A percentile compares a stretch with the other conserved stretches of the same genome.
phyloP scores from a whole-genome alignment of 2,797 vertebrate genomes.

The Enteromius afrohamiltoni region DNA sequence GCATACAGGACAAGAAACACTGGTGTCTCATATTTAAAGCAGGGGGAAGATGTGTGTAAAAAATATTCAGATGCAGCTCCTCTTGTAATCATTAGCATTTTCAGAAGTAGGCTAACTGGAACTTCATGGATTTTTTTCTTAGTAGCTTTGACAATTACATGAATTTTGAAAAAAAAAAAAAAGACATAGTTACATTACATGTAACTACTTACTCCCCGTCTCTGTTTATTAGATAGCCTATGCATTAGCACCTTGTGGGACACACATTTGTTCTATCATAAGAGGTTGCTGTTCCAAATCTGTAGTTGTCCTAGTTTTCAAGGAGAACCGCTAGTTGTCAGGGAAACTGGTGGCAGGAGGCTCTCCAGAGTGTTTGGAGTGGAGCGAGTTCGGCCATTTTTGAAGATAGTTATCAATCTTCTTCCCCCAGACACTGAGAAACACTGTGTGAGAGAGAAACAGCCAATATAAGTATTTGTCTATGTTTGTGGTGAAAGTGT shows the following conservation, averaged over 20 bases:
- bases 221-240: not conserved
- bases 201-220: too few relatives aligned
- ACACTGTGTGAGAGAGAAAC: not conserved
- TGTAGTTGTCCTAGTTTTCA: constrained; percentile 53
- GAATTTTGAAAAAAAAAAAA: not conserved
- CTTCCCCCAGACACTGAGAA: not conserved
- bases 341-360: constrained; percentile 56
- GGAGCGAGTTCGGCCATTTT: constrained; percentile 52
- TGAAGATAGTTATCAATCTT: constrained; percentile 47
- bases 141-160: not conserved
- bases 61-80: not conserved
- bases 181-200: not conserved
- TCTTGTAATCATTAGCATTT: not conserved
- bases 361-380: constrained; percentile 49
- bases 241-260: constrained; percentile 25
- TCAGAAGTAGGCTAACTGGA: not conserved
- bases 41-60: not conserved
- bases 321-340: constrained; percentile 61
- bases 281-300: constrained; percentile 42
- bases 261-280: constrained; percentile 48
- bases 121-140: not conserved
- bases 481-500: constrained; percentile 20
- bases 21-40: too few relatives aligned
- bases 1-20: not conserved
- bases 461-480: constrained; percentile 14